Evolutionary conservation across 2,113 vertebrate species (phyloP).

Genomic region (Oceanites oceanicus): DNA sequence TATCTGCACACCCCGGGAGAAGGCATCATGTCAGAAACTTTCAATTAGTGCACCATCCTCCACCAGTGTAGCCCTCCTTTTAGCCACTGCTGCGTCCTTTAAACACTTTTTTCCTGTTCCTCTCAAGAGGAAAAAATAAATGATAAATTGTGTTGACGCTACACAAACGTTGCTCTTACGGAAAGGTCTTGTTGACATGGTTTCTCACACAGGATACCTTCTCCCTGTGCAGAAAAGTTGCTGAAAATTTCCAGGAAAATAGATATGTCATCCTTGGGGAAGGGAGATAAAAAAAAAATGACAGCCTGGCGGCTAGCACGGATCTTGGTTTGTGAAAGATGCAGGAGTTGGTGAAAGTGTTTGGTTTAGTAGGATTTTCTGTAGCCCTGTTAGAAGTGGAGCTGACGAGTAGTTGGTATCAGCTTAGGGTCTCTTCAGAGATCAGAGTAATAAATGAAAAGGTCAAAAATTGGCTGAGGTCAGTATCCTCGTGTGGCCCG

Average conservation of each 20-base stretch:
- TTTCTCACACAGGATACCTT: background rate
- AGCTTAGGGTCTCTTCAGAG: background rate
- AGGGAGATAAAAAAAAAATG: background rate
- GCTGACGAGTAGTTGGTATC: background rate
- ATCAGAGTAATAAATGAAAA: background rate
- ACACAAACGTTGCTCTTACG: background rate
- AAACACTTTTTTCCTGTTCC: slow-evolving; percentile 50
- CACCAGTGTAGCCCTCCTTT: background rate
- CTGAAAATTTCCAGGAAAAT: slow-evolving; percentile 2
- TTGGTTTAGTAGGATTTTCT: background rate
- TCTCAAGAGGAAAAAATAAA: slow-evolving; percentile 37
- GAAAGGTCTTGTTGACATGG: slow-evolving; percentile 15
- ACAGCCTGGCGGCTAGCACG: background rate
- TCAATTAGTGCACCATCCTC: background rate
- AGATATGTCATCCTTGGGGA: background rate
- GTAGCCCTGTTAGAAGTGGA: background rate
- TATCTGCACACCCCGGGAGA: background rate
- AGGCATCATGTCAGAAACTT: background rate
- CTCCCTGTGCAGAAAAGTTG: background rate
- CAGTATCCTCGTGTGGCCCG: background rate
- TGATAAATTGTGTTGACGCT: slow-evolving; percentile 30
- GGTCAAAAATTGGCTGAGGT: background rate
- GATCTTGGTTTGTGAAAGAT: background rate
- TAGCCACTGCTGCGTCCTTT: background rate
- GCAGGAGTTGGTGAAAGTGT: background rate